Evolutionary conservation across 1,140 invertebrate species (phyloP), one percentile per base, ranked within the genome.

Genomic region (Papilio glaucus): DNA sequence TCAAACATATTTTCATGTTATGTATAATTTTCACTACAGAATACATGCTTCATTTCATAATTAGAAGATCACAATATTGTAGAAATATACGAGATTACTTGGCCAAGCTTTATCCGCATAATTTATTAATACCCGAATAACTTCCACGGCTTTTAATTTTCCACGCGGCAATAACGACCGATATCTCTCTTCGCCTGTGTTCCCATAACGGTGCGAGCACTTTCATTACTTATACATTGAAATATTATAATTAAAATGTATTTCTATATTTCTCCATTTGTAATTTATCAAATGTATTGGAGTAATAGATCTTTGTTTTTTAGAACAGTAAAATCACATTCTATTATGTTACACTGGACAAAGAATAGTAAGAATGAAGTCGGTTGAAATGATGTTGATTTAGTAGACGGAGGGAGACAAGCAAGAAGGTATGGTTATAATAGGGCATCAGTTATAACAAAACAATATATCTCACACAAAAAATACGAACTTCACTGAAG

Each of bases 191-290:
- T 12, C 24, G 21, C 24, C 24, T 24, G 49, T 38, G 39, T 39
- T 63, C 61, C 61, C 61, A 39, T n/a, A 37, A 63, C 33, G n/a
- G 37, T 8, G 1, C 29, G 9, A 38, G 61, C 61, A 63, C 61
- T 63, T 63, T 39, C 61, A 63, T 63, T 63, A 63, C 15, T 63
- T 33, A 38, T 39, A 38, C 33, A 63, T 63, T 63, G 39, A 63
- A 63, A 63, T 63, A 63, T 63, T 45, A 49, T 18, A 18, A 49
- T 49, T 62, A 62, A 62, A 62, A 62, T 37, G n/a, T 33, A 37
- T 37, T 33, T 33, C 13, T 37, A 62, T 33, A 18, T 38, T 62
- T 62, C 13, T 62, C 29, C 13, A 62, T 62, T 7, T 8, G 9
- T 49, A 18, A 18, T 18, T 18, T 15, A 49, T 18, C 2, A 18